These are phyloP conservation scores for Nothobranchius furzeri DNA, from an alignment of 2,113 vertebrate species.

Conservation along the genomic window DNA sequence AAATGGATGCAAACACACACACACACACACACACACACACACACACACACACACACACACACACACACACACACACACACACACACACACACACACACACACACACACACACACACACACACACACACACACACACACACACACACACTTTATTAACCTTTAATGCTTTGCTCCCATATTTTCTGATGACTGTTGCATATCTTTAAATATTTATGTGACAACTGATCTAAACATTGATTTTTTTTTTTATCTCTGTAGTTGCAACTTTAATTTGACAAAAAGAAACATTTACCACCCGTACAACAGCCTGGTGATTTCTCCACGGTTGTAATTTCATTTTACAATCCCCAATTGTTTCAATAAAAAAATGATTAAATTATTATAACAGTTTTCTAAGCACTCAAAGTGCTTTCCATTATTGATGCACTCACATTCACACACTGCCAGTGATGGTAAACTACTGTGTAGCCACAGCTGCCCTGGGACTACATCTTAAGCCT, in stretches of 20 bases:
- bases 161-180: conserved; percentile 16
- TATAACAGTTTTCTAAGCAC: no score
- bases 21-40: background rate
- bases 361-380: no score
- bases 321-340: background rate
- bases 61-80: background rate
- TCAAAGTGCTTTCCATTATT: no score
- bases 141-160: conserved; percentile 4
- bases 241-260: conserved; percentile 5
- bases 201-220: conserved; percentile 50
- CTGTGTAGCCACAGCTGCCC: no score
- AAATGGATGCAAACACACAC: background rate
- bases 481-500: no score
- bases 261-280: background rate
- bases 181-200: conserved; percentile 17
- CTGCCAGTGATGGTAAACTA: no score
- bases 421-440: no score
- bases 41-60: background rate
- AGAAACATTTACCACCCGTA: background rate
- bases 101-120: background rate
- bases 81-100: background rate
- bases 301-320: background rate
- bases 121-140: background rate
- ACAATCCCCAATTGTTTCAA: no score
- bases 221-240: no score